Evolutionary conservation across 2,113 vertebrate species (phyloP).

Genomic region (Pyxicephalus adspersus): DNA sequence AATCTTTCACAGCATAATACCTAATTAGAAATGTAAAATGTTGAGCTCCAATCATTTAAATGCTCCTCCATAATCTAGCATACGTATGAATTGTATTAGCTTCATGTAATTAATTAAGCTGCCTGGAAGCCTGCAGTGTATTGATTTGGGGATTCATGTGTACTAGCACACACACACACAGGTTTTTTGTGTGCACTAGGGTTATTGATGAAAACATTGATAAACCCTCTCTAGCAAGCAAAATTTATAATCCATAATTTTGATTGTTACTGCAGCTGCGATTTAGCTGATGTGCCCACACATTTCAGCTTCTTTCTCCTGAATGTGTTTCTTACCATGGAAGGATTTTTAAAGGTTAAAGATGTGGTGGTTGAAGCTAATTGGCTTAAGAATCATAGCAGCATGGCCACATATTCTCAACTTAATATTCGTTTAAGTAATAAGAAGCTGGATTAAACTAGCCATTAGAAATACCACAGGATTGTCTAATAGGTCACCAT

Average conservation of each 20-base stretch:
- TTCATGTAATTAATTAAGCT: conserved; percentile 27
- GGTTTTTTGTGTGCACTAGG: not conserved
- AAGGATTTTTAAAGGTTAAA: too few species aligned
- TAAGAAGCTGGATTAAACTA: not conserved
- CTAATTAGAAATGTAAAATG: not conserved
- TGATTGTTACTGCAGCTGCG: not conserved
- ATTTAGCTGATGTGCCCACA: not conserved
- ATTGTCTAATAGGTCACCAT: not conserved
- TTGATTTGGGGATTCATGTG: conserved; percentile 29
- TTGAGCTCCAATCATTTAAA: conserved; percentile 19
- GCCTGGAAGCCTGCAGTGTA: conserved; percentile 8
- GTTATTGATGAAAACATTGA: conserved; percentile 31
- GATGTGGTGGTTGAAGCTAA: not conserved
- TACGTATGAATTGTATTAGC: conserved; percentile 19
- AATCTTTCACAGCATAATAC: not conserved
- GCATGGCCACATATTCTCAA: not conserved
- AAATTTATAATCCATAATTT: not conserved
- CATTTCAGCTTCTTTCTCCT: not conserved
- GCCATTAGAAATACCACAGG: not conserved
- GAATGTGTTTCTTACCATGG: not conserved
- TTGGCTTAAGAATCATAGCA: not conserved
- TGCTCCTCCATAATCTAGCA: conserved; percentile 11
- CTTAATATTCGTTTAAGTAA: not conserved
- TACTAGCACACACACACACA: conserved; percentile 1
- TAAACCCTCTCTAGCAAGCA: conserved; percentile 1